Conservation (phyloP, 2,888 invertebrate genomes). For the Chorisops tibialis region DNA sequence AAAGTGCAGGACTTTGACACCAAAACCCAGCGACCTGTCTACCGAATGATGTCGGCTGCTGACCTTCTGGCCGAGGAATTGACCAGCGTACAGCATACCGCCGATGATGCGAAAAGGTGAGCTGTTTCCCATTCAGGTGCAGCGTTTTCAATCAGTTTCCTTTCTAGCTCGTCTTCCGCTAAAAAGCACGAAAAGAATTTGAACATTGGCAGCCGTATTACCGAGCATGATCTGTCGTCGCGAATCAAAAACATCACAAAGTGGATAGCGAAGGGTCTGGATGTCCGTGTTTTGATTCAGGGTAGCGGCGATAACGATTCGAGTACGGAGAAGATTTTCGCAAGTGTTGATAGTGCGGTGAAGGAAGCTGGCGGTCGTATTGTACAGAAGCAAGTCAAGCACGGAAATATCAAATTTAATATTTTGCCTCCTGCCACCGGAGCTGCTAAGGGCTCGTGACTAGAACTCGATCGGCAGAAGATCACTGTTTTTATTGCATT, state of each 20-base stretch:
- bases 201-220: constrained; percentile 61
- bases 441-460: constrained; percentile 12
- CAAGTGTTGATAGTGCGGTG: constrained; percentile 55
- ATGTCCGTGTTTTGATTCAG: constrained; percentile 54
- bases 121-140: background rate
- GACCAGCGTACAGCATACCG: constrained; percentile 36
- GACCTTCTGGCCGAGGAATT: constrained; percentile 62
- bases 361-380: constrained; percentile 56
- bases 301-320: constrained; percentile 37
- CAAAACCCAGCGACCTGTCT: constrained; percentile 66
- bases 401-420: constrained; percentile 61
- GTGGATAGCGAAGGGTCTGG: constrained; percentile 64
- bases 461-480: background rate
- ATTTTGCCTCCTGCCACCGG: constrained; percentile 53
- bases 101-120: constrained; percentile 1
- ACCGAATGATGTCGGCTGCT: constrained; percentile 66
- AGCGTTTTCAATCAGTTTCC: background rate
- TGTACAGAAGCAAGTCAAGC: constrained; percentile 63
- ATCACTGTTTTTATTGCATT: background rate
- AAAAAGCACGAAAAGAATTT: constrained; percentile 64
- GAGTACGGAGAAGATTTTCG: constrained; percentile 56
- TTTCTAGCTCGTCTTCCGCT: constrained; percentile 38
- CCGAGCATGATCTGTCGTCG: constrained; percentile 64
- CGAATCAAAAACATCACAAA: constrained; percentile 63
- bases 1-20: constrained; percentile 65